phyloP scores from a whole-genome alignment of 2,888 invertebrate species.

The Chymomyza fuscimana region DNA sequence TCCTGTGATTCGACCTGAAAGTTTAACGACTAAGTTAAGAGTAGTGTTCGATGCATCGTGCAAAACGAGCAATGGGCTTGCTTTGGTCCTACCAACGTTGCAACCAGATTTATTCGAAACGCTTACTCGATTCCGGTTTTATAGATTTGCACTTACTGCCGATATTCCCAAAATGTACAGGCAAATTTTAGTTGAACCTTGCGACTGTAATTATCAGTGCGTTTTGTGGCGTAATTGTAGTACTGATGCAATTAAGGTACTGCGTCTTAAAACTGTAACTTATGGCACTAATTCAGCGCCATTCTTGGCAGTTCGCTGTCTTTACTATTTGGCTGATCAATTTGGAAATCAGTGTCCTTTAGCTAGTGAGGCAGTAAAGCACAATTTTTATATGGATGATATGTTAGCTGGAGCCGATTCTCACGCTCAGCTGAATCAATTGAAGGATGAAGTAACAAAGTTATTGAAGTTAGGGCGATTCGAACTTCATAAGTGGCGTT shows the following conservation, averaged over 20 bases:
- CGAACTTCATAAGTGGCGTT: no score
- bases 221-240: slow-evolving; percentile 5
- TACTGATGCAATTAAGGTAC: no score
- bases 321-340: not conserved
- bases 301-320: not conserved
- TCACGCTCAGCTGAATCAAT: no score
- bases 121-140: slow-evolving; percentile 25
- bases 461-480: no score
- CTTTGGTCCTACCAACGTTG: slow-evolving; percentile 21
- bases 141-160: slow-evolving; percentile 16
- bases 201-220: no score
- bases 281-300: slow-evolving; percentile 1
- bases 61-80: slow-evolving; percentile 11
- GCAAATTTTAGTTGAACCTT: slow-evolving; percentile 11
- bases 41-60: no score
- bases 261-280: not conserved
- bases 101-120: slow-evolving; percentile 31
- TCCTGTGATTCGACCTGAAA: slow-evolving; percentile 6
- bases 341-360: not conserved
- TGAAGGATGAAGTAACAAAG: no score
- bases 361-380: not conserved
- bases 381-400: no score
- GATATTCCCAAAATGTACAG: slow-evolving; percentile 21
- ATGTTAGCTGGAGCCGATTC: no score
- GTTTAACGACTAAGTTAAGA: no score